Percentiles rank a stretch among this genome's conserved stretches.
phyloP scores from a whole-genome alignment of 2,888 invertebrate species.

The Baronia brevicornis region DNA sequence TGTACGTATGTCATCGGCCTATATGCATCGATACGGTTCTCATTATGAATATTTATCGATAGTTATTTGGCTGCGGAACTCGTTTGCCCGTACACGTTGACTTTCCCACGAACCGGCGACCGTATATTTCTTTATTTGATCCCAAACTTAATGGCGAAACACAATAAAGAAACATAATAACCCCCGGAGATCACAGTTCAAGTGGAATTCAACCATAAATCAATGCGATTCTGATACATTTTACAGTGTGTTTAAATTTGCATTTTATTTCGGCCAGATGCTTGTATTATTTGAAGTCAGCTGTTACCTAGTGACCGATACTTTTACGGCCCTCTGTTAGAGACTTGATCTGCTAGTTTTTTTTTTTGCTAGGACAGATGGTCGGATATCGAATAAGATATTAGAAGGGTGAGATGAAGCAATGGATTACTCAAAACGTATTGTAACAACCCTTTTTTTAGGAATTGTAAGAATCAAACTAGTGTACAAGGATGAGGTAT shows the following conservation, averaged over 20 bases:
- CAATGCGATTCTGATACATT: not conserved
- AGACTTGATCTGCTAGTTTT: too few relatives aligned
- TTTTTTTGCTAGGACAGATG: too few relatives aligned
- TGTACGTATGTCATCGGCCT: constrained; percentile 8
- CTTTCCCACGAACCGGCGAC: constrained; percentile 20
- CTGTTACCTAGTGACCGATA: constrained; percentile 13
- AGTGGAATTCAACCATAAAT: constrained; percentile 2
- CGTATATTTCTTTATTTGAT: constrained; percentile 10
- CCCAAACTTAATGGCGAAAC: constrained; percentile 12
- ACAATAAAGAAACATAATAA: too few relatives aligned
- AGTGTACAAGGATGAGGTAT: too few relatives aligned
- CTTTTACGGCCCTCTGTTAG: constrained; percentile 7
- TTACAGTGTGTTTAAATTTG: constrained; percentile 2
- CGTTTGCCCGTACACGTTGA: constrained; percentile 14
- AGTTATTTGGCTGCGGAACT: constrained; percentile 12
- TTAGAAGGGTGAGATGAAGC: too few relatives aligned
- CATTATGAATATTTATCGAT: constrained; percentile 8
- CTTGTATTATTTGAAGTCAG: constrained; percentile 8
- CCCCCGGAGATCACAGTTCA: not conserved
- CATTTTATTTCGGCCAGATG: constrained; percentile 6
- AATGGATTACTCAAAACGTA: too few relatives aligned
- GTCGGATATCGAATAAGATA: too few relatives aligned
- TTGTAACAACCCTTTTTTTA: too few relatives aligned
- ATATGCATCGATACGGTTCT: constrained; percentile 8
- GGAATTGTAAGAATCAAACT: too few relatives aligned